Conservation (phyloP, 2,888 invertebrate species). For the Sinhomidia bicolor region DNA sequence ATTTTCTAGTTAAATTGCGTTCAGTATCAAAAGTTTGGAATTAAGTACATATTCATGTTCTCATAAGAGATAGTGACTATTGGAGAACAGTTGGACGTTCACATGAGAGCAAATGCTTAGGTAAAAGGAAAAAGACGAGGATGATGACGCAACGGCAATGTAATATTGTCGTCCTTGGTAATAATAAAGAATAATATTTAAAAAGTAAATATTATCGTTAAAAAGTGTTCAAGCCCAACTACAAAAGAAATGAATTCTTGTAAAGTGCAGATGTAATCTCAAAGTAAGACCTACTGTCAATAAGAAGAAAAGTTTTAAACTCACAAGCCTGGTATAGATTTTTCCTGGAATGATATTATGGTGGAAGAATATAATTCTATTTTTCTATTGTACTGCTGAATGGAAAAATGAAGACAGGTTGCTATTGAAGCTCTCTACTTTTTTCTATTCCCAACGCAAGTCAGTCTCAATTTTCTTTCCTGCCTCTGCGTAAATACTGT, state of each 20-base stretch:
- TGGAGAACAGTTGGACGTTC: too few relatives aligned
- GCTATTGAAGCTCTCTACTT: background rate
- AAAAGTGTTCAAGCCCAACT: too few relatives aligned
- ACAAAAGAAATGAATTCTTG: background rate
- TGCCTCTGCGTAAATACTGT: background rate
- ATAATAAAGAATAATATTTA: conserved; percentile 3
- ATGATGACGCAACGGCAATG: too few relatives aligned
- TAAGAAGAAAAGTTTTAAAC: conserved; percentile 13
- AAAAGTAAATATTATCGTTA: conserved; percentile 1
- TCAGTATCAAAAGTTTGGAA: too few relatives aligned
- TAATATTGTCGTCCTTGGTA: too few relatives aligned
- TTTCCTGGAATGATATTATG: background rate
- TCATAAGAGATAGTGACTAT: background rate
- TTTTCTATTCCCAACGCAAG: background rate
- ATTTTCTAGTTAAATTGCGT: conserved; percentile 1
- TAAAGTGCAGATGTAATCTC: conserved; percentile 7
- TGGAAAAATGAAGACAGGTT: background rate
- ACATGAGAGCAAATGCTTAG: too few relatives aligned
- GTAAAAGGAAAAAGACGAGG: too few relatives aligned
- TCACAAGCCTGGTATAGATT: background rate
- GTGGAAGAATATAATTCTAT: conserved; percentile 2
- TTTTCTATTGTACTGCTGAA: background rate
- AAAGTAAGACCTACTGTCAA: background rate
- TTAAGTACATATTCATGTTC: background rate
- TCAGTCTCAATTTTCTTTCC: background rate